Evolutionary conservation across 2,888 invertebrate genomes (phyloP), one percentile per base, ranked within the genome.

Genomic region (Cactoblastis cactorum): DNA sequence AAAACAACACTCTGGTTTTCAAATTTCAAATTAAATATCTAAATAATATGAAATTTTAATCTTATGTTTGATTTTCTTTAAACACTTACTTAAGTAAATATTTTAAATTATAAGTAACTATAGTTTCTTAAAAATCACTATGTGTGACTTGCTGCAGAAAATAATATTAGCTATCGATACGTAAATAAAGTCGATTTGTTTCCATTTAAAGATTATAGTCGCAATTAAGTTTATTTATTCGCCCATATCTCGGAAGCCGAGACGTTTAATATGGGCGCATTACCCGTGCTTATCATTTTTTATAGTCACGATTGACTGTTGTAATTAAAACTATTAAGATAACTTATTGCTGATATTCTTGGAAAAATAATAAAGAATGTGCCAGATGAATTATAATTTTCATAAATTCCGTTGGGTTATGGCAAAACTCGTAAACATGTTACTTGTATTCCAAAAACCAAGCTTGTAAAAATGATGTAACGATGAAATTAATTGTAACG

Each of bases 281-380:
- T 15, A 43, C 14, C 28, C 28, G 12, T 4, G 19, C 28, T 53
- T 55, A 55, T 55, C 51, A 35, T 6, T 49, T 52, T 55, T 49
- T 53, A 55, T 53, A 48, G 54, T 41, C 45, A 45, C 43, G 45
- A 37, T 57, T 46, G 47, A 51, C 54, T 41, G 45, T 49, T 34
- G 48, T 61, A 45, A 46, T 47, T 47, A 15, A 22, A 35, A 47
- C 14, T 24, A 49, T 41, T 45, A 45, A 49, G 19, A 33, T 33
- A 24, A 17, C 12, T 8, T 2, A 12, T 15, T 5, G 9, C 15
- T 17, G 8, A 37, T 37, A 9, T 8, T 28, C 28, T 9, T 28
- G 28, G 28, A 28, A 28, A 11, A 37, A 37, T 35, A 35, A 35
- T 15, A 35, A 35, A 35, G 1, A 28, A 35, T 35, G 6, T 34